Percentiles rank a stretch among this genome's conserved stretches.
Conservation (phyloP, 2,888 invertebrate species). For the Parnassius mnemosyne region DNA sequence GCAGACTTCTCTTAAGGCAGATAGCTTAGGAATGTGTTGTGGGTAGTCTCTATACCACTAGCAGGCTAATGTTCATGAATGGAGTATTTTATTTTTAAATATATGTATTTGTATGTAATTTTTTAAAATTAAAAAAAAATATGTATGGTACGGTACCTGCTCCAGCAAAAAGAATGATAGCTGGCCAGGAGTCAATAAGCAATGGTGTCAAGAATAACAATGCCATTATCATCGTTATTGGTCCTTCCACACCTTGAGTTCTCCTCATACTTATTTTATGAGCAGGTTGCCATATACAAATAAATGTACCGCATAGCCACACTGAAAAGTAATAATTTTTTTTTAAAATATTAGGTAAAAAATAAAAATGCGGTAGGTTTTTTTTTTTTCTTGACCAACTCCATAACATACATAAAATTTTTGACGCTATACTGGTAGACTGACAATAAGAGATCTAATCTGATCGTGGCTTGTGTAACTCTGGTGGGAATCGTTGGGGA, state of each 20-base stretch:
- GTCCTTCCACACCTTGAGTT: slow-evolving; percentile 56
- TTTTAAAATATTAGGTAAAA: not conserved
- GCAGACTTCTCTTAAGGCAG: too few species aligned
- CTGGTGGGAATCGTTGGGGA: too few species aligned
- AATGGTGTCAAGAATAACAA: slow-evolving; percentile 78
- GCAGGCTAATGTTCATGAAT: too few species aligned
- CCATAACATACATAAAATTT: not conserved
- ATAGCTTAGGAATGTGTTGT: too few species aligned
- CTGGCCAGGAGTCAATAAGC: slow-evolving; percentile 81
- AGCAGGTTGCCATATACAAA: slow-evolving; percentile 80
- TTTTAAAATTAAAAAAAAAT: too few species aligned
- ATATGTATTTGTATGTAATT: too few species aligned
- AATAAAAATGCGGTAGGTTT: not conserved
- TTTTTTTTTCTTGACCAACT: not conserved
- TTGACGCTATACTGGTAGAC: too few species aligned
- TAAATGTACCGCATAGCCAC: slow-evolving; percentile 68
- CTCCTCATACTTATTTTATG: slow-evolving; percentile 62
- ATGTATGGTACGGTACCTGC: slow-evolving; percentile 67
- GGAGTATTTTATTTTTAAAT: too few species aligned
- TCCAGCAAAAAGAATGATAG: slow-evolving; percentile 80
- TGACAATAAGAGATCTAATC: too few species aligned
- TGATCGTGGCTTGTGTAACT: too few species aligned
- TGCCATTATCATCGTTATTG: slow-evolving; percentile 71
- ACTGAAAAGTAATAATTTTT: slow-evolving; percentile 54
- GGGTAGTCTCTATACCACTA: too few species aligned